phyloP scores from a whole-genome alignment of 2,113 vertebrate genomes.

The Siniperca knerii region DNA sequence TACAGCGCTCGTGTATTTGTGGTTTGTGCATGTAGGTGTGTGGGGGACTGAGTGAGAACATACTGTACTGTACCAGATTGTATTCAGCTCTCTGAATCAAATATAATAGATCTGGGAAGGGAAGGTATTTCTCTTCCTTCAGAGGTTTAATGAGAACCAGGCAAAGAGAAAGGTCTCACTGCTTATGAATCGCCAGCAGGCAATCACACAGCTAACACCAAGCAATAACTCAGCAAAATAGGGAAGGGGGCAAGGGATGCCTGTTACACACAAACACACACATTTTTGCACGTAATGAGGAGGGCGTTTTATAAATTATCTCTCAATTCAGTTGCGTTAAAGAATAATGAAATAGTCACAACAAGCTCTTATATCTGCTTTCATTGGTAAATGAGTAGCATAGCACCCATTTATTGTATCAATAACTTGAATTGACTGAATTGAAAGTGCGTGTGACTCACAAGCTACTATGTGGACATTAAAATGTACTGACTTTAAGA shows the following conservation, averaged over 20 bases:
- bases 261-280: constrained; percentile 17
- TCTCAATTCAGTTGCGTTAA: constrained; percentile 10
- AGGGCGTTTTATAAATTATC: neutral
- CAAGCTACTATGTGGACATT: neutral
- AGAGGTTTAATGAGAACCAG: constrained; percentile 58
- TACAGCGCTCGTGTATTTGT: constrained; percentile 15
- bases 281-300: neutral
- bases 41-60: constrained; percentile 15
- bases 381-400: neutral
- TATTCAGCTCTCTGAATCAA: constrained; percentile 41
- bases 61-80: constrained; percentile 46
- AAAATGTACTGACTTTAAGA: neutral
- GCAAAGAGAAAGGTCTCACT: constrained; percentile 44
- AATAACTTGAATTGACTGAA: constrained; percentile 19
- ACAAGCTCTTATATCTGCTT: neutral
- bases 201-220: constrained; percentile 25
- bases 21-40: constrained; percentile 29
- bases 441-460: neutral
- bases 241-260: neutral
- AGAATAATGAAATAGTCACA: constrained; percentile 18
- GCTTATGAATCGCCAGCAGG: constrained; percentile 60
- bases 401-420: constrained; percentile 24
- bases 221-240: constrained; percentile 25
- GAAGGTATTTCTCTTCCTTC: constrained; percentile 31
- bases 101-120: constrained; percentile 56